Evolutionary conservation across 2,797 vertebrate species (phyloP).

Genomic region (Cygnus olor): DNA sequence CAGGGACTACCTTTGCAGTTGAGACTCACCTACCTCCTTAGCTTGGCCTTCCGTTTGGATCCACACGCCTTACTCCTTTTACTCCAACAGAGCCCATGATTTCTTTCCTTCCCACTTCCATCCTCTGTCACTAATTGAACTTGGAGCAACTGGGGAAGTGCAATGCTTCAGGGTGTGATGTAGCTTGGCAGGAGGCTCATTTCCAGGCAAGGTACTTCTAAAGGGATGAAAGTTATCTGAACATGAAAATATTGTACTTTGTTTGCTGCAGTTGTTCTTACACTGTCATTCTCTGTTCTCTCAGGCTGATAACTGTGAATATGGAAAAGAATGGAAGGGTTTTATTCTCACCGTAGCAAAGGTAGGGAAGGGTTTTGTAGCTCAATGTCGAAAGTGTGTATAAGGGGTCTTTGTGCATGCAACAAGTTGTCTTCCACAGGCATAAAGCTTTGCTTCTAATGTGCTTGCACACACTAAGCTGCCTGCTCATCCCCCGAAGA

Average conservation of each 20-base stretch:
- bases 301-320: slow-evolving; percentile 70
- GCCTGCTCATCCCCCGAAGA: neutral
- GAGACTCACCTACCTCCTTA: neutral
- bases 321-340: slow-evolving; percentile 74
- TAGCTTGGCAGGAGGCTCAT: neutral
- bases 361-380: slow-evolving; percentile 52
- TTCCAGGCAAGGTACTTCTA: neutral
- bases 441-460: neutral
- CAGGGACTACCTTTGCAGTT: neutral
- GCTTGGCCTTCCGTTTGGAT: neutral
- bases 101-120: neutral
- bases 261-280: neutral
- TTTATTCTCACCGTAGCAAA: slow-evolving; percentile 75
- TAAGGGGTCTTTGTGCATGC: neutral
- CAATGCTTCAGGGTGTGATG: neutral
- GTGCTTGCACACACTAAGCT: neutral
- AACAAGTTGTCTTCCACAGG: neutral
- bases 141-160: neutral
- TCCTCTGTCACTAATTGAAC: neutral
- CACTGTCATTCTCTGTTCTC: neutral
- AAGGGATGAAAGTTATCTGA: neutral
- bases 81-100: neutral
- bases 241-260: neutral
- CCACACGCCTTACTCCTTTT: neutral
- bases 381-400: neutral